These are phyloP conservation scores for Cydia fagiglandana DNA, from an alignment of 1,140 invertebrate genomes.

Conservation along the genomic window DNA sequence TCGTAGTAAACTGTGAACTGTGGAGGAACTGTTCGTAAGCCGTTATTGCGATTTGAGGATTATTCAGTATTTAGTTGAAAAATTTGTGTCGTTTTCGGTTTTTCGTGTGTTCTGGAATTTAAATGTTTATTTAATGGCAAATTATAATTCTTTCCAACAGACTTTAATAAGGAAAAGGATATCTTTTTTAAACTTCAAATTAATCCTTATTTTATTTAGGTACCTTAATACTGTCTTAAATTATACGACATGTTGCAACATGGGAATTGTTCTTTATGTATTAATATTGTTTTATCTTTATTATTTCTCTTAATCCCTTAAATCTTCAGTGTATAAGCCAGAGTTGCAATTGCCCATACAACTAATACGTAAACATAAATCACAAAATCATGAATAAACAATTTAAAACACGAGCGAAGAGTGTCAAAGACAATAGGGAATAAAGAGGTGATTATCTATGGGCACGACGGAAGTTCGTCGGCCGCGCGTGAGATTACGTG, in stretches of 20 bases:
- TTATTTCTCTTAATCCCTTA: not conserved
- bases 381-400: not conserved
- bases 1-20: slow-evolving; percentile 35
- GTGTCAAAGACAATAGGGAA: slow-evolving; percentile 12
- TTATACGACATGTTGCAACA: no score
- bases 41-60: slow-evolving; percentile 16
- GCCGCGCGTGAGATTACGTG: slow-evolving; percentile 17
- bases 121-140: not conserved
- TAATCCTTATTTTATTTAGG: no score
- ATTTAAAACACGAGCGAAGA: not conserved
- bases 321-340: no score
- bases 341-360: no score
- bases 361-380: no score
- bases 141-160: no score
- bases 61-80: not conserved
- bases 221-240: no score
- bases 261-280: no score
- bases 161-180: no score
- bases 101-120: not conserved
- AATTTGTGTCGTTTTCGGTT: slow-evolving; percentile 2
- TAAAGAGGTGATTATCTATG: slow-evolving; percentile 2
- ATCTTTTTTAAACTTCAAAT: no score
- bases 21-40: slow-evolving; percentile 1
- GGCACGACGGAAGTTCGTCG: slow-evolving; percentile 14
- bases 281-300: no score